These are phyloP conservation scores for Paraescarpia echinospica DNA, from an alignment of 1,140 invertebrate genomes.

Conservation along the genomic window DNA sequence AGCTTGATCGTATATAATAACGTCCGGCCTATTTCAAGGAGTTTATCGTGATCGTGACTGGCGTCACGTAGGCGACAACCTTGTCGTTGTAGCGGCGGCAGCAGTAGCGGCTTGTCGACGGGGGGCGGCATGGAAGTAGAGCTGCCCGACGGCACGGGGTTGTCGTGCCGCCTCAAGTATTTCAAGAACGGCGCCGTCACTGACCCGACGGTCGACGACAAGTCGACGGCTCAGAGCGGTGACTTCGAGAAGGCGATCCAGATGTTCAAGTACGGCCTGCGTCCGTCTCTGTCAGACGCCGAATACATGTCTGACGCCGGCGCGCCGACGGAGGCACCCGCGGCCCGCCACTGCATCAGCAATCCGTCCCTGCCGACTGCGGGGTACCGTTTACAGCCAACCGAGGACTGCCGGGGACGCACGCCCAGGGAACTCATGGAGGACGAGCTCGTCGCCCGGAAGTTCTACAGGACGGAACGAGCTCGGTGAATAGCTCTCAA, in stretches of 20 bases:
- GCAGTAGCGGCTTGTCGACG: background rate
- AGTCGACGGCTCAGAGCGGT: background rate
- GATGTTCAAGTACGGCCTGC: background rate
- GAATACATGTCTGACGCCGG: background rate
- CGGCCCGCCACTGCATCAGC: background rate
- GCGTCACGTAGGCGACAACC: background rate
- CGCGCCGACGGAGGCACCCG: background rate
- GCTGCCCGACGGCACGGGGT: background rate
- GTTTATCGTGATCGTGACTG: background rate
- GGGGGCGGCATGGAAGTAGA: background rate
- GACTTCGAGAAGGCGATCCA: background rate
- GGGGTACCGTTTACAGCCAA: background rate
- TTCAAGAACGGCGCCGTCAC: background rate
- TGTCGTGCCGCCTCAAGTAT: background rate
- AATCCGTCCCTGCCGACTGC: background rate
- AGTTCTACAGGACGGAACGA: background rate
- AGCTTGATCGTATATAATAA: background rate
- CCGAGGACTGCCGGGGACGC: background rate
- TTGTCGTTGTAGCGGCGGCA: background rate
- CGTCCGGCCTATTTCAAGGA: background rate
- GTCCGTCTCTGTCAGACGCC: background rate
- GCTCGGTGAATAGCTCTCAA: background rate
- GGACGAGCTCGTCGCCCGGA: background rate
- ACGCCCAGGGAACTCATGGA: background rate
- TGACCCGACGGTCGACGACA: background rate